A percentile compares a stretch with the other conserved stretches of the same genome.
Evolutionary conservation across 1,140 invertebrate genomes (phyloP).

Genomic region (Microvelia longipes): DNA sequence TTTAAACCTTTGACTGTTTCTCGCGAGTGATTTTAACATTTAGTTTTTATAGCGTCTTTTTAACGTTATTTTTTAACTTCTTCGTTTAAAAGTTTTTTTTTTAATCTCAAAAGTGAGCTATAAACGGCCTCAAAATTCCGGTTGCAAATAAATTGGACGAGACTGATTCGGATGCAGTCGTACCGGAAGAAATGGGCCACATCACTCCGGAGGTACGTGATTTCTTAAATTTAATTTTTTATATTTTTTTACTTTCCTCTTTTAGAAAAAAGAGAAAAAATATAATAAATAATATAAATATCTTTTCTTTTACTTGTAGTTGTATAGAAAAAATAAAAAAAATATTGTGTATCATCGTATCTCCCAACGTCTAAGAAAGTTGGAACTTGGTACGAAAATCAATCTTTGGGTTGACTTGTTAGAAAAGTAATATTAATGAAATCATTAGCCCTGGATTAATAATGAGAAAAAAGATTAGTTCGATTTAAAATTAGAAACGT

Average conservation of each 20-base stretch:
- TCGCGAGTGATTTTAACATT: background rate
- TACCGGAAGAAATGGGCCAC: slow-evolving; percentile 34
- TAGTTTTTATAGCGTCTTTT: background rate
- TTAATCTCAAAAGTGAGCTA: background rate
- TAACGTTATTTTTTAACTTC: background rate
- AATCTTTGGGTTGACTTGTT: too few relatives aligned
- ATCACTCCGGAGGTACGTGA: slow-evolving; percentile 37
- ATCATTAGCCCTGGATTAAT: too few relatives aligned
- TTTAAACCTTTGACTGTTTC: background rate
- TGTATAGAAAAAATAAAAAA: too few relatives aligned
- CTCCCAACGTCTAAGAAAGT: too few relatives aligned
- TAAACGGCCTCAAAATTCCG: slow-evolving; percentile 23
- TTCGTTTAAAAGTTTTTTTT: background rate
- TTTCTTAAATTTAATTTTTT: slow-evolving; percentile 30
- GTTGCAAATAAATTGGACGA: slow-evolving; percentile 23
- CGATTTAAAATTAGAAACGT: too few relatives aligned
- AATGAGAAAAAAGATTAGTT: too few relatives aligned
- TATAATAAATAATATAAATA: too few relatives aligned
- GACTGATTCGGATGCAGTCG: slow-evolving; percentile 27
- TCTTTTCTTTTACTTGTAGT: too few relatives aligned
- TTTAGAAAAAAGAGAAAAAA: background rate
- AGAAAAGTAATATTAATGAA: too few relatives aligned
- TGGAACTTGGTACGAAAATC: too few relatives aligned
- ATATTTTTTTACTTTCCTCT: background rate
- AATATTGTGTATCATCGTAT: too few relatives aligned